Evolutionary conservation across 1,140 invertebrate genomes (phyloP), one percentile per base, ranked within the genome.

Genomic region (Drosophila nebulosa): DNA sequence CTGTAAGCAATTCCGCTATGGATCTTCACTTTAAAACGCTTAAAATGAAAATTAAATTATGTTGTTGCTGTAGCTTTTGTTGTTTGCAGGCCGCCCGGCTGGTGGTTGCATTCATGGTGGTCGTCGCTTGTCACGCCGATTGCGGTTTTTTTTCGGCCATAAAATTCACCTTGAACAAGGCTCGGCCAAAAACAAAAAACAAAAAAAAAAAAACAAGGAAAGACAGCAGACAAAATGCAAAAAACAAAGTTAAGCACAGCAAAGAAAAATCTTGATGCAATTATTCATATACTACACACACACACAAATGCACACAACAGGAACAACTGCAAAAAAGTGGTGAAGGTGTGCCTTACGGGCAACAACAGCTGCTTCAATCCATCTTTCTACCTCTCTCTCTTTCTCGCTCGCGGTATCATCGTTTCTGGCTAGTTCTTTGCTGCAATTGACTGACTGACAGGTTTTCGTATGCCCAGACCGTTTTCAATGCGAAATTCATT

Each of bases 401-500:
- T 61, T 57, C 70, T 56, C n/a, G n/a, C 51, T 46, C 30, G 14
- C 63, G 42, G 39, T 74, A 60, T 74, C 71, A 39, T 66, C 64
- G 36, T 46, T 21, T 2, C 39, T 46, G 16, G 39, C 39, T 46
- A 46, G 39, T 46, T 46, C 39, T 46, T 46, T 46, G 16, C 50
- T 27, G 52, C 52, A 55, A 55, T 55, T 55, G 52, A 55, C 52
- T 74, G 71, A 88, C 83, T 83, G 83, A 86, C 81, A 86, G 80
- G 77, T 68, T 71, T 78, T 74, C 67, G 63, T 75, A 64, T 65
- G 64, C 59, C 26, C 32, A 32, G 30, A 69, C 68, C 55, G 60
- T 35, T 74, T 68, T 68, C 79, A 88, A 88, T 81, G 78, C 83
- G 83, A 88, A 88, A 88, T 88, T 88, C 83, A 88, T 88, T 88